A percentile compares a stretch with the other conserved stretches of the same genome.
Evolutionary conservation across 2,888 invertebrate species (phyloP).

Genomic region (Schizotus pectinicornis): DNA sequence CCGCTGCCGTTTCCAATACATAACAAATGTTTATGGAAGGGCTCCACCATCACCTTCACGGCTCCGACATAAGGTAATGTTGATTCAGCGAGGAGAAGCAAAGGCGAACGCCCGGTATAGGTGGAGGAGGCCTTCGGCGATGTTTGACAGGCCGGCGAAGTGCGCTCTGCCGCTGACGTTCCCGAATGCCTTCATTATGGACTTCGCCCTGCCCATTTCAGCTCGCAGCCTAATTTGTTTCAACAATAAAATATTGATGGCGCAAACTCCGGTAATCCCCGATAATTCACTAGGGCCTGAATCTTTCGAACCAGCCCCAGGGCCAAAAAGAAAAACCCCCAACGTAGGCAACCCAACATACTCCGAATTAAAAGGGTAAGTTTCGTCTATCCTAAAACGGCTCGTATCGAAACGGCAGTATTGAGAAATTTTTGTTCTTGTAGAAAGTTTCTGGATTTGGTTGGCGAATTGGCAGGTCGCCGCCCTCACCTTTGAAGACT

Average conservation of each 20-base stretch:
- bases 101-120: conserved; percentile 8
- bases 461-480: too few relatives aligned
- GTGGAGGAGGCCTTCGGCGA: conserved; percentile 23
- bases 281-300: too few relatives aligned
- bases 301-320: too few relatives aligned
- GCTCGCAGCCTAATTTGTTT: conserved; percentile 29
- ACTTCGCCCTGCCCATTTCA: conserved; percentile 23
- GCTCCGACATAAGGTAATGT: background rate
- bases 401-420: too few relatives aligned
- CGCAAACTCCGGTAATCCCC: background rate
- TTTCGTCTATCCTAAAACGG: too few relatives aligned
- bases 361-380: too few relatives aligned
- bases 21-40: background rate
- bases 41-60: background rate
- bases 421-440: too few relatives aligned
- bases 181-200: conserved; percentile 30
- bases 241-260: conserved; percentile 20
- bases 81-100: conserved; percentile 10
- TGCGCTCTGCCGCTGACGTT: conserved; percentile 30
- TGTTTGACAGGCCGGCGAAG: conserved; percentile 29
- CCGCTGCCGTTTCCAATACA: background rate
- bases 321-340: too few relatives aligned
- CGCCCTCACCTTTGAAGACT: too few relatives aligned
- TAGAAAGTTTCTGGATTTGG: too few relatives aligned
- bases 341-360: too few relatives aligned